Evolutionary conservation across 2,113 vertebrate species (phyloP).

Genomic region (Bambusicola thoracicus): DNA sequence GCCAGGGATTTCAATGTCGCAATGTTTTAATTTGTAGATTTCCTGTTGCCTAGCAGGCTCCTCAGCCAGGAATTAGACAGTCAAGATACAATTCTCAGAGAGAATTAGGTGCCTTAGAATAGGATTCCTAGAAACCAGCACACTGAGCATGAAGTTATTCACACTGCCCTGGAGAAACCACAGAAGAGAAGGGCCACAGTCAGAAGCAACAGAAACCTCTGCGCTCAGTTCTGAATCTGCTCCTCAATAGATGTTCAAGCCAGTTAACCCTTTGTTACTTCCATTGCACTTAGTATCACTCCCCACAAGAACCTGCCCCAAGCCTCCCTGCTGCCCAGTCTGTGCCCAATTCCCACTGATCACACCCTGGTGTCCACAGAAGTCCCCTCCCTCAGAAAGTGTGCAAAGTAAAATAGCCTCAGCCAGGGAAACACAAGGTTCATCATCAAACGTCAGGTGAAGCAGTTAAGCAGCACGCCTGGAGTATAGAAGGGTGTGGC

Average conservation of each 20-base stretch:
- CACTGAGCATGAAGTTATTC: conserved; percentile 20
- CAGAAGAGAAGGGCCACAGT: background rate
- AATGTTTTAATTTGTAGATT: conserved; percentile 67
- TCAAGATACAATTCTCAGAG: background rate
- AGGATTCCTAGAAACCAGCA: conserved; percentile 54
- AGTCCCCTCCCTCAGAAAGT: background rate
- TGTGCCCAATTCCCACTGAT: background rate
- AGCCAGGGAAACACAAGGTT: background rate
- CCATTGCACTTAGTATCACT: background rate
- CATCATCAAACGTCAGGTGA: background rate
- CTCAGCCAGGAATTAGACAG: conserved; percentile 38
- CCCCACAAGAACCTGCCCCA: background rate
- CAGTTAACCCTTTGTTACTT: background rate
- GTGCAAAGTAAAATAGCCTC: background rate
- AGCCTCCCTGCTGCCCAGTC: background rate
- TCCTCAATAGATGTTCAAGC: background rate
- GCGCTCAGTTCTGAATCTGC: background rate
- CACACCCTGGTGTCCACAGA: rapidly evolving
- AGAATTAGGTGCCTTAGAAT: conserved; percentile 53
- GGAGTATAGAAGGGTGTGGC: background rate
- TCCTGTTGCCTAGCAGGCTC: conserved; percentile 60
- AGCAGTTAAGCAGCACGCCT: background rate
- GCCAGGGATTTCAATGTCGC: conserved; percentile 60
- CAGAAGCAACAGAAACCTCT: background rate
- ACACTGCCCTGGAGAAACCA: conserved; percentile 26